Percentiles rank a stretch among this genome's conserved stretches.
Conservation (phyloP, 2,888 invertebrate species). For the Cephus nigrinus region DNA sequence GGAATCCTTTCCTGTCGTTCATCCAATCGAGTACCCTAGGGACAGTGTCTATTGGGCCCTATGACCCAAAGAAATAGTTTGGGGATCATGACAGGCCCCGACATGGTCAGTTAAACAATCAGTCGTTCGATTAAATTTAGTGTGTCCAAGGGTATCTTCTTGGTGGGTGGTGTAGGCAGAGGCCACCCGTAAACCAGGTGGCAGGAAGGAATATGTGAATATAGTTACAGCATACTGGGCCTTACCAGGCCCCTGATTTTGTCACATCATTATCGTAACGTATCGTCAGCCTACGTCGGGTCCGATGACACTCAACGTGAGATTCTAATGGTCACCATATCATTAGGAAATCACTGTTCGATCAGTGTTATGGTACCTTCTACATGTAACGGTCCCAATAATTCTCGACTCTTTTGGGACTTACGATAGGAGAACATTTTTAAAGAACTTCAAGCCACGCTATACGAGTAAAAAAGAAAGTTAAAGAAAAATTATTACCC, state of each 20-base stretch:
- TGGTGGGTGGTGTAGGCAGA: conserved; percentile 22
- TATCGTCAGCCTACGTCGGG: conserved; percentile 26
- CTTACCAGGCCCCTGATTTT: conserved; percentile 27
- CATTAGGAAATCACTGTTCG: too few relatives aligned
- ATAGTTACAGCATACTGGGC: background rate
- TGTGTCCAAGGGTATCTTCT: background rate
- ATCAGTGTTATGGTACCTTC: too few relatives aligned
- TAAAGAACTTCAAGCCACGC: too few relatives aligned
- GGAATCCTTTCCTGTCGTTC: too few relatives aligned
- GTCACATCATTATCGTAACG: conserved; percentile 42
- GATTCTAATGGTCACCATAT: background rate
- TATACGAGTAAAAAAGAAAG: too few relatives aligned
- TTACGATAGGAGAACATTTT: too few relatives aligned
- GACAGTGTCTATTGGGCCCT: too few relatives aligned
- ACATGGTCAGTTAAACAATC: conserved; percentile 5
- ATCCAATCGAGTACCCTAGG: too few relatives aligned
- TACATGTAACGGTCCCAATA: too few relatives aligned
- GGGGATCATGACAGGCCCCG: background rate
- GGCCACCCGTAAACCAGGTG: conserved; percentile 29
- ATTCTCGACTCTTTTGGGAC: too few relatives aligned
- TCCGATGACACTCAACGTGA: conserved; percentile 26
- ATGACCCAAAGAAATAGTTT: too few relatives aligned
- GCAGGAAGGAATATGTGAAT: conserved; percentile 16
- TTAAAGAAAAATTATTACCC: too few relatives aligned
- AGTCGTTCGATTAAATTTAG: conserved; percentile 1